A percentile compares a stretch with the other conserved stretches of the same genome.
Evolutionary conservation across 2,797 vertebrate genomes (phyloP).

Genomic region (Acipenser transmontanus): DNA sequence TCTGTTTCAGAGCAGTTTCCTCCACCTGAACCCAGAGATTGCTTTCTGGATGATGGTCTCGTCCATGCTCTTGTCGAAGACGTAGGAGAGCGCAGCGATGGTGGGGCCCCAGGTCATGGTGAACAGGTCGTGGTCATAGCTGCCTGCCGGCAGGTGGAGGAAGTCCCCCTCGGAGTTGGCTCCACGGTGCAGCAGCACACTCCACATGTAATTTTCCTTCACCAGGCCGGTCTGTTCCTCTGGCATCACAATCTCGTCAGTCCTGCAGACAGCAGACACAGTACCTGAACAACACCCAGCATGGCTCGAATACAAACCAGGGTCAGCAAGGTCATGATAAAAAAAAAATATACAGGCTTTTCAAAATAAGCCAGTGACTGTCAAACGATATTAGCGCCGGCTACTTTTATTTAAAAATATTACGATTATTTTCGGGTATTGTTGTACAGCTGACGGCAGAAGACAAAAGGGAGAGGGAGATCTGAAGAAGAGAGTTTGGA

Average conservation of each 20-base stretch:
- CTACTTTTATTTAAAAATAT: too few species aligned
- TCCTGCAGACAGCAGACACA: constrained; percentile 41
- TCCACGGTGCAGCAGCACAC: constrained; percentile 84
- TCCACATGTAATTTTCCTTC: constrained; percentile 97
- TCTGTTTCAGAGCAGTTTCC: not conserved
- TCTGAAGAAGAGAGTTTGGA: too few species aligned
- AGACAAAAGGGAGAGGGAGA: too few species aligned
- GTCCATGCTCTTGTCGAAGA: constrained; percentile 95
- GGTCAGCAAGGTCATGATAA: too few species aligned
- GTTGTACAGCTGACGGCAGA: too few species aligned
- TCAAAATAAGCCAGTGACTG: too few species aligned
- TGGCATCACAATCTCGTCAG: constrained; percentile 97
- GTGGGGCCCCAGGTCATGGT: constrained; percentile 96
- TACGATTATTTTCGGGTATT: too few species aligned
- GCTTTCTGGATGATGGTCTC: constrained; percentile 94
- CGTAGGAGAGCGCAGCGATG: constrained; percentile 92
- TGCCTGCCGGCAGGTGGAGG: constrained; percentile 75
- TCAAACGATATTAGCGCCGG: not conserved
- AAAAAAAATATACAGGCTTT: too few species aligned
- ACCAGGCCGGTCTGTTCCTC: constrained; percentile 93
- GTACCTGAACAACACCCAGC: not conserved
- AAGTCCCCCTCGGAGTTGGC: constrained; percentile 85
- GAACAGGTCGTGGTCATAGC: constrained; percentile 92
- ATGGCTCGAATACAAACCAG: too few species aligned
- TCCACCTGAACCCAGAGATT: constrained; percentile 88